These are phyloP conservation scores for Pao palembangensis DNA, from an alignment of 2,113 vertebrate species.

Conservation along the genomic window DNA sequence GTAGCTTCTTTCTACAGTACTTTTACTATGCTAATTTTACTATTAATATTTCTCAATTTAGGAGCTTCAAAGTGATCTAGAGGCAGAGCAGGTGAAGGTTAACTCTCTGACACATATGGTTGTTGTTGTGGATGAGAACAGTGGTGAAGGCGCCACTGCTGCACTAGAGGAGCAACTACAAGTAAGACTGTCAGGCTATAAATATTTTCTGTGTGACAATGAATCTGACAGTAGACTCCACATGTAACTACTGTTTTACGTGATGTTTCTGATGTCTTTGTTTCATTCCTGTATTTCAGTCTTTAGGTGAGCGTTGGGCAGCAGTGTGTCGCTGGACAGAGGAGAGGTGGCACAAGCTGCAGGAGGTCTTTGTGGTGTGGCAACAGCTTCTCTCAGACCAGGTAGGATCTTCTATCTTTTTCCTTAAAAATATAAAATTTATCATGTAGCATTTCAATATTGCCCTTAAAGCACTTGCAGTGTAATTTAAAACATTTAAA, in stretches of 20 bases:
- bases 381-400: constrained; percentile 91
- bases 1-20: too few relatives aligned
- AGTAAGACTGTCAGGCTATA: constrained; percentile 64
- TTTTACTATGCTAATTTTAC: constrained; percentile 21
- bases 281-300: constrained; percentile 71
- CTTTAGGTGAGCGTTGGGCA: constrained; percentile 94
- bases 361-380: constrained; percentile 86
- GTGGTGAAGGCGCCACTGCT: constrained; percentile 87
- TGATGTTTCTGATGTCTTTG: not conserved
- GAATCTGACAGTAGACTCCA: not conserved
- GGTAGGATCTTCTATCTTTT: constrained; percentile 64
- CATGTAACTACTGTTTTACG: too few relatives aligned
- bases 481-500: not conserved
- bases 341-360: constrained; percentile 85
- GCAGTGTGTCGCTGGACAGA: constrained; percentile 98
- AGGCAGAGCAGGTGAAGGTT: constrained; percentile 93
- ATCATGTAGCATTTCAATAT: not conserved
- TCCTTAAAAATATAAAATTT: not conserved
- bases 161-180: constrained; percentile 90
- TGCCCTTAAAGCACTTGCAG: not conserved
- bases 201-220: not conserved
- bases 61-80: constrained; percentile 90
- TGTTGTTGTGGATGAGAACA: constrained; percentile 96
- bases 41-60: constrained; percentile 45
- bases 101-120: constrained; percentile 99